Evolutionary conservation across 2,888 invertebrate genomes (phyloP), one percentile per base, ranked within the genome.

Genomic region (Drosophila niveifrons): DNA sequence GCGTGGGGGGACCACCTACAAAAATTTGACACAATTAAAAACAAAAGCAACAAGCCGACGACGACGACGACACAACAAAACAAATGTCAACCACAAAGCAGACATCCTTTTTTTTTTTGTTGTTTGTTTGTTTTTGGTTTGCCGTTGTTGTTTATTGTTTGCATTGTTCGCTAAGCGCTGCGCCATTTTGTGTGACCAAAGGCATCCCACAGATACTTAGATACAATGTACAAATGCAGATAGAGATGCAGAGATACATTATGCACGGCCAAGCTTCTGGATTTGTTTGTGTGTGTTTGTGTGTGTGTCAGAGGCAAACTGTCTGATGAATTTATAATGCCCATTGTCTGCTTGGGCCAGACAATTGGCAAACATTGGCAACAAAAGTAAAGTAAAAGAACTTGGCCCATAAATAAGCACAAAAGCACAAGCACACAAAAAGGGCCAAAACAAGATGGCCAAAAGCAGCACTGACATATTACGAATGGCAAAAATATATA

Each of bases 241-340:
- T 47, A 57, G 59, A 68, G 65, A 61, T 77, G 63, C 66, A 43
- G 46, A 77, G 65, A 81, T 87, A 81, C 87, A 85, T 86, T 86
- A 88, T 89, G 89, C 84, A 83, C 23, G 23, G 81, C 58, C 53
- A 55, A 44, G 47, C 39, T 13, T 46, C 29, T 51, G n/a, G n/a
- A n/a, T n/a, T n/a, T 9, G 34, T 52, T 8, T 43, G 15, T 64
- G 9, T 43, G 36, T 62, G 34, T 81, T 1, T 31, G 31, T 10
- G 10, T 31, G 31, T 31, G 31, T 36, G 69, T 72, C 63, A 75
- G 68, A 63, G 36, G 52, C 57, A 78, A 64, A 36, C 83, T 69
- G 80, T 80, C 90, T 90, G 85, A 85, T 85, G 85, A 85, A 85
- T 85, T 88, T 85, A 85, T 85, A 85, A 85, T 90, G 78, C 71